Evolutionary conservation across 2,888 invertebrate genomes (phyloP), one percentile per base, ranked within the genome.

Genomic region (Xanthorhoe designata): DNA sequence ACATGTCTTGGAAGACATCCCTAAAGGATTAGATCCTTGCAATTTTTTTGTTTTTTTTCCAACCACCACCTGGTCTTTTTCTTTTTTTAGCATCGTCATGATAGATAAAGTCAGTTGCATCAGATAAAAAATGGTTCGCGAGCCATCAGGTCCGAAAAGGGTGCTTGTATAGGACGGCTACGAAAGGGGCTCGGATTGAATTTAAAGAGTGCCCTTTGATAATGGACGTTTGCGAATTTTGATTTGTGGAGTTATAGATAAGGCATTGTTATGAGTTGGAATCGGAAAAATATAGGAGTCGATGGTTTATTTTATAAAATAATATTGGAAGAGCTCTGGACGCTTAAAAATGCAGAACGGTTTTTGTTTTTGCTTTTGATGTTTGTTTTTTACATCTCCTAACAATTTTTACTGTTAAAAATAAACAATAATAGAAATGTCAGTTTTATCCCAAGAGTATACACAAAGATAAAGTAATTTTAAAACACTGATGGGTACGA

Each of bases 21-120:
- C 78, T 71, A 86, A 85, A 87, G 87, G 87, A 88, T 87, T 88
- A 86, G 70, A 78, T 75, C 78, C 68, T 72, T 29, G 70, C 71
- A n/a, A 68, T 66, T 73, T 72, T 72, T 73, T 68, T 67, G 35
- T 29, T 57, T 74, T 60, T 68, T 69, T 70, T 69, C 66, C 82
- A 80, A 52, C n/a, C 71, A 75, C 73, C 91, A 91, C 90, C 91
- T 90, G 91, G 91, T 82, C 78, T 77, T 79, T 66, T 74, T 78
- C 42, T 85, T 90, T 90, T 67, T 91, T 90, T 86, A 80, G 83
- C 84, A 70, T 71, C 72, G 83, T 88, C 88, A 88, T 78, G 80
- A 79, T 75, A 85, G 87, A 90, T 86, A 88, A 83, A 85, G 85
- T 86, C 83, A 84, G 75, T 79, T 70, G 67, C 68, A 78, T 71